Base-by-base conservation (phyloP, 2,888 invertebrate genomes). In the Melinopterus prodromus region DNA sequence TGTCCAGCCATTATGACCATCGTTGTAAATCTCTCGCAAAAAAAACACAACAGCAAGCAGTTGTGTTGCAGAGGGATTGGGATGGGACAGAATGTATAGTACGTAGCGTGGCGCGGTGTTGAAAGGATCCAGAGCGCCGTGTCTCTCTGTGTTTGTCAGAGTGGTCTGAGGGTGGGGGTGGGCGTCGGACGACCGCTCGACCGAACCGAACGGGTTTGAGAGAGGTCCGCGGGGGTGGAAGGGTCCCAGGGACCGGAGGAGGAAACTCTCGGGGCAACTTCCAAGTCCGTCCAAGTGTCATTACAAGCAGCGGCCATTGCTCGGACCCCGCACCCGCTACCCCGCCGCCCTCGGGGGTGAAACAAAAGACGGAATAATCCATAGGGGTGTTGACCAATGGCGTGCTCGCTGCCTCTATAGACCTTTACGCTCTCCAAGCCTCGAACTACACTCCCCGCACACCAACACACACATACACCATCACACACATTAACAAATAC, bases 311-410 rank as follows among this genome's bases (percentile, higher is more conserved):
- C 88, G 88, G 88, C 88, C 88, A 89, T 89, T 85, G 86, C 86
- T 86, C 74, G 86, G 87, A 86, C 87, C 86, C 86, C 87, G 74
- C 83, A 82, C 82, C 82, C 79, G 78, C 69, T 70, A 78, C 36
- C 81, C 78, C 74, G 81, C 82, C 82, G 80, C 81, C 82, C 84
- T 84, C 82, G 82, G 86, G 87, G 87, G 87, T 88, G 89, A 89
- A 89, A 89, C 89, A 89, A 89, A 89, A 89, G 89, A 89, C 88
- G 87, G 89, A 88, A 89, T 89, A 89, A 89, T 89, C 89, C 89
- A 89, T 89, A 89, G 88, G 87, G 87, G 86, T 85, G 88, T 86
- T 89, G 89, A 89, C 89, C 89, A 89, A 89, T 89, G 88, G 88
- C 88, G 87, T 87, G 85, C 87, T 80, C 78, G 81, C 82, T 82